Base-by-base conservation (phyloP, 2,113 vertebrate species). In the Conger conger region DNA sequence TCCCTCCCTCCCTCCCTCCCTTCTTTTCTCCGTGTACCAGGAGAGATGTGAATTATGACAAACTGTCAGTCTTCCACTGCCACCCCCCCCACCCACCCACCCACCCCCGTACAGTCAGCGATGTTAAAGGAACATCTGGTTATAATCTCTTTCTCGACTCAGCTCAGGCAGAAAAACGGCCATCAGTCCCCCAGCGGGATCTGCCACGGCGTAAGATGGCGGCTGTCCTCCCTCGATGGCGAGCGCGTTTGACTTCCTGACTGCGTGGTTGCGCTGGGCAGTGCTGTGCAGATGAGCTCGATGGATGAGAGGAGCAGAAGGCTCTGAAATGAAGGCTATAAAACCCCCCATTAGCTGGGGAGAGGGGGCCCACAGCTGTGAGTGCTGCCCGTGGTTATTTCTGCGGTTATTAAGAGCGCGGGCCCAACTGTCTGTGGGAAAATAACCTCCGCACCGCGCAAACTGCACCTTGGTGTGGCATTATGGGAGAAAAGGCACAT, bases 371-470 rank as follows among this genome's bases (percentile, higher is more conserved):
- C 1, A 91, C 95, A 94, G 94, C 94, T 94, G 95, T 93, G 92
- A 82, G 88, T 79, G 80, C 88, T 90, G 84, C 92, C 87, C 91
- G 93, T 89, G 91, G 90, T 90, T 94, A 88, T 93, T 92, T 90
- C 91, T 92, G 92, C 89, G 90, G 90, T 92, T 94, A 94, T 93
- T 93, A 93, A 93, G 89, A 89, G 89, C 89, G 83, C 88, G 83
- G 89, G 88, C 90, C 91, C 89, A 88, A 92, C 91, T 92, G 93
- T 91, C 91, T 90, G 89, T 87, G 88, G 78, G 88, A 91, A 88
- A 91, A 93, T 94, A 93, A 94, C 93, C 93, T 94, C 94, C 90
- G 91, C 88, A 89, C 87, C 90, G 90, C 86, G 89, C 84, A 86
- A 91, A 91, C 87, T 87, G 89, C 81, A 88, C 91, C 91, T 90